Base-by-base conservation (phyloP, 2,888 invertebrate genomes). In the Atrina japonica region DNA sequence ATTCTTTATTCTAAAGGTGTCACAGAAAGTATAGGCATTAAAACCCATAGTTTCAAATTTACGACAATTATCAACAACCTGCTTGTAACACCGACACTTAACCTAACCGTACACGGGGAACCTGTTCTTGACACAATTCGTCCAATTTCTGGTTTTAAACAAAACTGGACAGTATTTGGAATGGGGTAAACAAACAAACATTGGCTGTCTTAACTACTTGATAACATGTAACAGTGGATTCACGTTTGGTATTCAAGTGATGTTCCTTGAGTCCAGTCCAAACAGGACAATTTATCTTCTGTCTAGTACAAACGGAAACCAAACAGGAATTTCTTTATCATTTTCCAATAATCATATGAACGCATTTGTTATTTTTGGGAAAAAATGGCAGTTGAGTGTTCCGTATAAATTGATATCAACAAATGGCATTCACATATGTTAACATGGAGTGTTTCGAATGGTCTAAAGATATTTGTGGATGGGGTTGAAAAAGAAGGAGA, bases 141-240 rank as follows among this genome's bases (percentile, higher is more conserved):
- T 45, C 65, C 23, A 43, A 56, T 63, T 56, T 5, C 47, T 78
- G 6, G 45, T 67, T 14, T 53, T 80, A n/a, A 69, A 68, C 49
- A 67, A 63, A 9, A 67, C 27, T 2, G 71, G 70, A 5, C 68
- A 76, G 30, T 77, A 65, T 59, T 11, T 80, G 6, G 73, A 75
- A 21, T 79, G 5, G 63, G 65, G 2, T 64, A 59, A n/a, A 23
- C 25, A 16, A 29, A 43, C 2, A 64, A 65, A 21, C n/a, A 6
- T 73, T 9, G 49, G 56, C 7, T 79, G 79, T 66, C 25, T 77
- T 0, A 30, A 50, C 21, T 58, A 65, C 43, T 47, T 68, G 6
- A 18, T 11, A 1, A 14, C 49, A 0, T 79, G 79, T 50, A 47
- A 60, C 0, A 23, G 41, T 3, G 79, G 75, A 1, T 72, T 79